These are phyloP conservation scores for Halisarca cf. caerulea DNA, from an alignment of 37 sponge, comb jelly and placozoan species.

Conservation along the genomic window DNA sequence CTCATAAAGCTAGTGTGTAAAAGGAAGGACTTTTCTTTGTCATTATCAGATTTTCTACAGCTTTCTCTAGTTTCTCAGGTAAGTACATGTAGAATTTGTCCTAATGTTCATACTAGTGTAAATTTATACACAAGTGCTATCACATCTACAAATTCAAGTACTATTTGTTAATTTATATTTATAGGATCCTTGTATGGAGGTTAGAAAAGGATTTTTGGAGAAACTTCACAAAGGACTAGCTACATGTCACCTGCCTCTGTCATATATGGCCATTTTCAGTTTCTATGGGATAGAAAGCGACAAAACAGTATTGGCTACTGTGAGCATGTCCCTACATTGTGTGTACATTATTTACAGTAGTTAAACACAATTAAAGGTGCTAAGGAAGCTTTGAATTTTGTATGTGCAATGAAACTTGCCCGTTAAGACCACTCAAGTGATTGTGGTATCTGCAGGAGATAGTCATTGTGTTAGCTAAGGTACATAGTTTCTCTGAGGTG, in stretches of 20 bases:
- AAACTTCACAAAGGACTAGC: constrained; percentile 65
- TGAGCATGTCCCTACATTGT: not conserved
- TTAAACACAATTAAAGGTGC: too few species aligned
- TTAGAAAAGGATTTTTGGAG: constrained; percentile 58
- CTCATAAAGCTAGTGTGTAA: constrained; percentile 54
- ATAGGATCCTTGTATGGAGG: constrained; percentile 82
- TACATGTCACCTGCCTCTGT: constrained; percentile 57
- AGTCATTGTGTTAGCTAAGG: too few species aligned
- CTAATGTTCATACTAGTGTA: not conserved
- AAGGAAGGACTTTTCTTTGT: constrained; percentile 18
- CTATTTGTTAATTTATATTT: not conserved
- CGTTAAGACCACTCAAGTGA: too few species aligned
- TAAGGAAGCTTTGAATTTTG: too few species aligned
- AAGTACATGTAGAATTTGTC: not conserved
- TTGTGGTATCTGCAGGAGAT: too few species aligned
- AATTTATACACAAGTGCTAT: too few species aligned
- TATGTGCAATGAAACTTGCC: too few species aligned
- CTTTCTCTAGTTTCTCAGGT: constrained; percentile 58
- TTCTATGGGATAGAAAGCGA: constrained; percentile 66
- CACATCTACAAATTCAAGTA: too few species aligned
- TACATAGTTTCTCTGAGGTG: too few species aligned
- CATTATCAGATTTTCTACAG: constrained; percentile 42
- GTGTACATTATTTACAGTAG: too few species aligned
- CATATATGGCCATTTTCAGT: constrained; percentile 65
- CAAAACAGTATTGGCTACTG: constrained; percentile 40